A percentile compares a stretch with the other conserved stretches of the same genome.
Evolutionary conservation across 2,113 vertebrate genomes (phyloP).

Genomic region (Phrynocephalus versicolor): DNA sequence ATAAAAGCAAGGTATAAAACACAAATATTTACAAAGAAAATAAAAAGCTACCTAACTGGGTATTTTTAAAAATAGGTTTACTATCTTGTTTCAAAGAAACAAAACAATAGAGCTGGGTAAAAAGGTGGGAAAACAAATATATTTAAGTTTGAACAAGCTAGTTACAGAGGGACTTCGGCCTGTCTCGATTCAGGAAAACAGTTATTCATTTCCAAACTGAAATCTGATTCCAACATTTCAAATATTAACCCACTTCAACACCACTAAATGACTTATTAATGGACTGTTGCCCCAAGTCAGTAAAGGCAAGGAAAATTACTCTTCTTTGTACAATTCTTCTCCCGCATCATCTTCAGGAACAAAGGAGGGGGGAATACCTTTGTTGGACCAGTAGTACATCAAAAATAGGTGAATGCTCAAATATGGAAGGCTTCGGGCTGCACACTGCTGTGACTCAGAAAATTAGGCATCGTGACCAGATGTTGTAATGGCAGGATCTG

Average conservation of each 20-base stretch:
- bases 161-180: not conserved
- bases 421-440: no score
- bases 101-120: not conserved
- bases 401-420: not conserved
- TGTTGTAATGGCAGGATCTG: no score
- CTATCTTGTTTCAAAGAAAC: not conserved
- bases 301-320: not conserved
- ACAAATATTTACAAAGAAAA: not conserved
- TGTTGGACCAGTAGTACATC: no score
- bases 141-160: not conserved
- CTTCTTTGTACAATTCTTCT: not conserved
- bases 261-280: not conserved
- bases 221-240: not conserved
- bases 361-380: no score
- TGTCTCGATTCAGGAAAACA: not conserved
- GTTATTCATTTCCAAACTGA: constrained; percentile 9
- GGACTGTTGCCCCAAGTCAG: not conserved
- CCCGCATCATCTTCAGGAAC: no score
- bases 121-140: not conserved
- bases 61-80: not conserved
- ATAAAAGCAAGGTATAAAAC: not conserved
- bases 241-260: not conserved
- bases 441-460: no score
- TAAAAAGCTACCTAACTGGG: not conserved
- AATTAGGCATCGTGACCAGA: no score